Evolutionary conservation across 2,888 invertebrate genomes (phyloP), one percentile per base, ranked within the genome.

Genomic region (Tipula helvola): DNA sequence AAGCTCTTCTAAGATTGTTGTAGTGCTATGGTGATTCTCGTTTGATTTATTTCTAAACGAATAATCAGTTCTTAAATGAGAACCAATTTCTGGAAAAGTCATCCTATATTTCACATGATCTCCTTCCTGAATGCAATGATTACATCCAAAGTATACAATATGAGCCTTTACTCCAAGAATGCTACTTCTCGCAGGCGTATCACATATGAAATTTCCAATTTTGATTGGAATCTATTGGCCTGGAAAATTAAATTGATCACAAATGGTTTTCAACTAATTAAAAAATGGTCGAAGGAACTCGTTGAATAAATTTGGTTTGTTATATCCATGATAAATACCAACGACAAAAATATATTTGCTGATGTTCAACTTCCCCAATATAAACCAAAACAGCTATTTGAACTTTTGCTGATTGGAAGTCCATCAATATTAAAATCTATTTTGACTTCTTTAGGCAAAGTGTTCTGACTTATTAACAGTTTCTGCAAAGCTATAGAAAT

Each of bases 131-230:
- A 8, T 39, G 42, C 87, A 88, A 52, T 87, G 87, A 10, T 44
- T 86, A 86, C 87, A 88, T 0, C 87, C 87, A 83, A 36, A 84
- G 85, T 87, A 87, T 36, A 85, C 87, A 12, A 36, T 42, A 44
- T 88, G 88, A 5, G 86, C 85, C 47, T 86, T 87, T 18, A 83
- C 87, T 85, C n/a, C n/a, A n/a, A n/a, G n/a, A n/a, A n/a, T n/a
- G n/a, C n/a, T n/a, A n/a, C n/a, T n/a, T n/a, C n/a, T 3, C 2
- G 57, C 57, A 57, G 57, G 57, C 5, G 57, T 18, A 57, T 3
- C 57, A 18, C 57, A 57, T 16, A 57, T 57, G 18, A 57, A 57
- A 57, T 57, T 57, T 57, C 57, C 57, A 57, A 57, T 57, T 57
- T 57, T 57, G n/a, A 57, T 57, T 57, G n/a, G 57, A 57, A 57